A percentile compares a stretch with the other conserved stretches of the same genome.
Conservation (phyloP, 2,797 vertebrate species). For the Pseudomugil tenellus region DNA sequence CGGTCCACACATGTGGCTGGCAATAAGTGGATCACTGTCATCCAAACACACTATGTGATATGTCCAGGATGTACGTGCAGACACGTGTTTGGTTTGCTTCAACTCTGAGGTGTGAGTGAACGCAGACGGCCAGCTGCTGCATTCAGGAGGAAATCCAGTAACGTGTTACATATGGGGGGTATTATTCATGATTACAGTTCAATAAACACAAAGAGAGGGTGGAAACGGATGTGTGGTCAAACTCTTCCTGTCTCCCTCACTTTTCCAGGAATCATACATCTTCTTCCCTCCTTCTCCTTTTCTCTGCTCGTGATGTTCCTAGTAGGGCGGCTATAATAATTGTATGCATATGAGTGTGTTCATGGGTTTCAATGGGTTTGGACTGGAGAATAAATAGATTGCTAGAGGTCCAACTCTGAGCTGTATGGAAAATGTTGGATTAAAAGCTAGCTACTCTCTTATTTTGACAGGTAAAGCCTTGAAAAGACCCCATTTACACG, state of each 20-base stretch:
- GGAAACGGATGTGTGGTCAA: slow-evolving; percentile 56
- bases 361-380: too few species aligned
- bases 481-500: slow-evolving; percentile 30
- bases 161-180: slow-evolving; percentile 64
- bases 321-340: not conserved
- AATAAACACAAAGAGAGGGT: slow-evolving; percentile 69
- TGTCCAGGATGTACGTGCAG: slow-evolving; percentile 57
- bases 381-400: too few species aligned
- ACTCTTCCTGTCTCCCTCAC: slow-evolving; percentile 50
- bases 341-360: too few species aligned
- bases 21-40: slow-evolving; percentile 24
- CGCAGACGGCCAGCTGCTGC: slow-evolving; percentile 55
- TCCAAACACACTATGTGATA: slow-evolving; percentile 48
- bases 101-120: slow-evolving; percentile 56
- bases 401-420: not conserved
- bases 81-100: slow-evolving; percentile 68
- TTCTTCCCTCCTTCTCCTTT: slow-evolving; percentile 7
- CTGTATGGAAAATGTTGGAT: not conserved
- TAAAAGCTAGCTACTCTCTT: too few species aligned
- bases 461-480: not conserved
- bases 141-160: slow-evolving; percentile 68
- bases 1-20: slow-evolving; percentile 36
- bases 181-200: slow-evolving; percentile 74
- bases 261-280: slow-evolving; percentile 41
- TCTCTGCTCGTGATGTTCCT: not conserved